Base-by-base conservation (phyloP, 1,140 invertebrate species). In the Venturia canescens region DNA sequence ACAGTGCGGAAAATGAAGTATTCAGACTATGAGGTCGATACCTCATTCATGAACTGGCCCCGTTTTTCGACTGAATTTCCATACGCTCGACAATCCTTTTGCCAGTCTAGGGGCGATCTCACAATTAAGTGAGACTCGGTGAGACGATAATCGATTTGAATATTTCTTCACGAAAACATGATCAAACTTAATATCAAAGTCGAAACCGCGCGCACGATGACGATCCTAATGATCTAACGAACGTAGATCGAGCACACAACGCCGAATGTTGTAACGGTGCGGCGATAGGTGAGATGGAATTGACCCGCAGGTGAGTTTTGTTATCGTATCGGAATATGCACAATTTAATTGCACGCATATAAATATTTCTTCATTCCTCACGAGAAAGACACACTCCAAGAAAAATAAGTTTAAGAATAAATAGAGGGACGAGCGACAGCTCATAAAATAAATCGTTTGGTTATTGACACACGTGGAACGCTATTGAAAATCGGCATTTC, bases 221-320 rank as follows among this genome's bases (percentile, higher is more conserved):
- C n/a, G 3, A 5, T 15, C 50, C 50, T 53, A 53, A 53, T 53
- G 50, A 53, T 13, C 50, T 53, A 53, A 53, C 15, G 50, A 53
- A n/a, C 50, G 31, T 34, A 34, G 31, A 34, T 34, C 31, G 31
- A 53, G 3, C 15, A 15, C 50, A n/a, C 50, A n/a, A 53, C n/a
- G n/a, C 1, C 50, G n/a, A 53, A 53, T 38, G n/a, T 29, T 72
- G 21, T 31, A 70, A 79, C 81, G 80, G 79, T 81, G n/a, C n/a
- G 3, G 31, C 57, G 34, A 72, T 26, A 63, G 82, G 79, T 83
- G 82, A 83, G 77, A 69, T 66, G 23, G 71, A 79, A 77, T 79
- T 83, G 82, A 83, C 82, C 82, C 69, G 76, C 76, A 29, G 63
- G 71, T n/a, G 50, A 53, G 50, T n/a, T 15, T 53, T 53, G n/a